Evolutionary conservation across 2,797 vertebrate species (phyloP), one percentile per base, ranked within the genome.

Genomic region (Momotus momota): DNA sequence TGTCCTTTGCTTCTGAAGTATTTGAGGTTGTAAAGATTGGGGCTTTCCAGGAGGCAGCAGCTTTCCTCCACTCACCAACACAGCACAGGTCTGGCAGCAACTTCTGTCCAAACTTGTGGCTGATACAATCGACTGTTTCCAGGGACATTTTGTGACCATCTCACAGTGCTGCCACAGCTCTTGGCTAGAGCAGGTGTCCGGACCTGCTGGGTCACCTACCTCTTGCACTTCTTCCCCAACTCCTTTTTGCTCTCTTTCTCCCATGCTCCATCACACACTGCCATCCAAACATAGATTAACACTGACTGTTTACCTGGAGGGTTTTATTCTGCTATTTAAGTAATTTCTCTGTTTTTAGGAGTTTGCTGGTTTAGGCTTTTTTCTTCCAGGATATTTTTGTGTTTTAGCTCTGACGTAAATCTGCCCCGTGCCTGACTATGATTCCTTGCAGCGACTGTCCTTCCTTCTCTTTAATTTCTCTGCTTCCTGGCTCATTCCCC

Each of bases 61-160:
- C 20, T 66, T 74, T 88, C 20, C 16, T 82, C 19, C 9, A 1
- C 22, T 54, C 10, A 2, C 35, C 0, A 1, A 23, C 40, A 35
- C 13, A 45, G n/a, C 46, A 19, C 38, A 75, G 61, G 25, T 55
- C 29, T 71, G 20, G 41, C 22, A 75, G 45, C n/a, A 52, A 0
- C 33, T 66, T 26, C 60, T 67, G 31, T 43, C 80, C n/a, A 31
- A 8, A 38, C 4, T 9, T 0, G 0, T 14, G 7, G 51, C 29
- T 55, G 64, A 23, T 21, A 33, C 14, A 33, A 20, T 9, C 5
- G 10, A 38, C 12, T 6, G 0, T 65, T 80, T 23, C 64, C 3
- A 3, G 19, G 21, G 41, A 5, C 6, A 1, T 38, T 61, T 40
- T 41, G 41, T 48, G 27, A 14, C 55, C 12, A 18, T 8, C 26